These are phyloP conservation scores for Pseudomyrmex flavicornis DNA, from an alignment of 1,140 invertebrate species.

Conservation along the genomic window DNA sequence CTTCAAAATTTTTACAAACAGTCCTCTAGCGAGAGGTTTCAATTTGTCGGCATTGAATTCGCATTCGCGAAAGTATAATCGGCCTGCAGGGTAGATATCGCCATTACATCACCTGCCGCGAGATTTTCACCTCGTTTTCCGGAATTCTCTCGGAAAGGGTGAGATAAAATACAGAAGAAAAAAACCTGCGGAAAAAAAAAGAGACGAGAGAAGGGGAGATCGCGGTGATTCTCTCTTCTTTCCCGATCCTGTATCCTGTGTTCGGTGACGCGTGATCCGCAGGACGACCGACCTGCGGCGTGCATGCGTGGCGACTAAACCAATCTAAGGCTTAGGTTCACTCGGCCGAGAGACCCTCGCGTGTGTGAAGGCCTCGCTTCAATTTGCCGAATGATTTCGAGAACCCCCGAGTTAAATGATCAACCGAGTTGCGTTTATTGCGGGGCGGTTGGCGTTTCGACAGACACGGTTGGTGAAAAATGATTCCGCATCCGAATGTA, in stretches of 20 bases:
- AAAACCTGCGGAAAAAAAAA: conserved; percentile 47
- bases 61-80: conserved; percentile 42
- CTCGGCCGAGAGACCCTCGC: conserved; percentile 76
- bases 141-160: conserved; percentile 53
- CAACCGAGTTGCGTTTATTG: conserved; percentile 72
- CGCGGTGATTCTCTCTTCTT: conserved; percentile 34
- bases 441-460: conserved; percentile 1
- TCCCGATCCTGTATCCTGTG: conserved; percentile 70
- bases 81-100: conserved; percentile 73
- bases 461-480: conserved; percentile 24
- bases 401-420: conserved; percentile 78
- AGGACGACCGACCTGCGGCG: conserved; percentile 74
- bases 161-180: conserved; percentile 32
- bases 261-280: conserved; percentile 83
- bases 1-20: background rate
- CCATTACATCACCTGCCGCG: conserved; percentile 78
- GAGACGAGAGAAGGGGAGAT: conserved; percentile 54
- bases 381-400: conserved; percentile 82
- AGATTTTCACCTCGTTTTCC: conserved; percentile 70
- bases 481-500: background rate
- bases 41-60: conserved; percentile 14
- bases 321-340: conserved; percentile 84
- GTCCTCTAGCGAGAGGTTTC: background rate
- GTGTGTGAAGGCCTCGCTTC: conserved; percentile 69
- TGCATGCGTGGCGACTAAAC: conserved; percentile 84